Conservation (phyloP, 1,140 invertebrate species). For the Eumaeus atala region DNA sequence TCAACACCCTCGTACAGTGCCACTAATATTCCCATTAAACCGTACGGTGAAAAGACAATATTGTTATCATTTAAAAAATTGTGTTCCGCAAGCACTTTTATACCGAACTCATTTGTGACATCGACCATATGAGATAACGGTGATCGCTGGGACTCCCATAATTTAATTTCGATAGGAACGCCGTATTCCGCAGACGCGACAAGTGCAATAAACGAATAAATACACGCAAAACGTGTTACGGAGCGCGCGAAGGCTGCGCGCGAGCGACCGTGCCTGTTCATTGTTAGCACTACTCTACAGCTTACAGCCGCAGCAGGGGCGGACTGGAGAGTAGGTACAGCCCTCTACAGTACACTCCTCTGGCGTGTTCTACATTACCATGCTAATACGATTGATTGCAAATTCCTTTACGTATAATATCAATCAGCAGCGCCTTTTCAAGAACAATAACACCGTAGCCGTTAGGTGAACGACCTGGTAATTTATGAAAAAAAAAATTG, state of each 20-base stretch:
- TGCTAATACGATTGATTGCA: too few species aligned
- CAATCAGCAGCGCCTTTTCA: too few species aligned
- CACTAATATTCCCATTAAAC: slow-evolving; percentile 83
- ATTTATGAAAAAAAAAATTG: too few species aligned
- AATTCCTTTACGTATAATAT: too few species aligned
- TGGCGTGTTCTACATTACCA: too few species aligned
- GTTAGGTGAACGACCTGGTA: too few species aligned
- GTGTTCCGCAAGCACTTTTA: slow-evolving; percentile 81
- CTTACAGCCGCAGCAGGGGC: not conserved
- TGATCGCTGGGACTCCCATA: slow-evolving; percentile 57
- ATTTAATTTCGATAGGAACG: slow-evolving; percentile 57
- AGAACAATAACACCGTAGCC: too few species aligned
- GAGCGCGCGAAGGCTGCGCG: slow-evolving; percentile 15
- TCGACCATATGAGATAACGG: slow-evolving; percentile 85
- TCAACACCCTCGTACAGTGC: slow-evolving; percentile 85
- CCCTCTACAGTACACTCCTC: too few species aligned
- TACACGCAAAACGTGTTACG: slow-evolving; percentile 28
- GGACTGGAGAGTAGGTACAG: too few species aligned
- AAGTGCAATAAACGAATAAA: slow-evolving; percentile 25
- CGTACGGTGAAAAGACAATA: slow-evolving; percentile 88
- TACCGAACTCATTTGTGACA: slow-evolving; percentile 82
- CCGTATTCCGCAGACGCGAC: slow-evolving; percentile 37
- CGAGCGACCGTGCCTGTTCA: slow-evolving; percentile 43
- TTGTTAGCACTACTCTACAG: slow-evolving; percentile 40
- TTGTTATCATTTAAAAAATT: slow-evolving; percentile 82